Conservation (phyloP, 2,888 invertebrate species). For the Chrysopilus asiliformis region DNA sequence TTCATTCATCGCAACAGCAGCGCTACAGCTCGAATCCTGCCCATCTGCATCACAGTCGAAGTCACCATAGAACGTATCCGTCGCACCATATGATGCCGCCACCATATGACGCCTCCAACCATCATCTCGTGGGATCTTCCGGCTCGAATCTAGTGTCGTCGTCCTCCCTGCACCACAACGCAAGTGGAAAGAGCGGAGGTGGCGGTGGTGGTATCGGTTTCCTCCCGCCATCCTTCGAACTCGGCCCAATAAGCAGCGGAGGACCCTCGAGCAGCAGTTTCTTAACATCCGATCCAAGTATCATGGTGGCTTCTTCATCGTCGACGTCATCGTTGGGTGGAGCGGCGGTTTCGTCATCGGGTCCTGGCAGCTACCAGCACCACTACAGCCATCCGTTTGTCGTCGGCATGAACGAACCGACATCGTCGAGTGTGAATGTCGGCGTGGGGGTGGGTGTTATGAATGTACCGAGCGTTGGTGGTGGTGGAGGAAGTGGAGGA, state of each 20-base stretch:
- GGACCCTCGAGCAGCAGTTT: too few species aligned
- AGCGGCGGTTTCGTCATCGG: slow-evolving; percentile 16
- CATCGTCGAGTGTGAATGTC: slow-evolving; percentile 7
- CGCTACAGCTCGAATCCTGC: slow-evolving; percentile 30
- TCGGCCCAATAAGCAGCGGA: too few species aligned
- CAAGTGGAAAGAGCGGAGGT: slow-evolving; percentile 7
- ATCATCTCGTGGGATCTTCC: too few species aligned
- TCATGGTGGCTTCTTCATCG: too few species aligned
- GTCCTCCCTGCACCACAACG: slow-evolving; percentile 15
- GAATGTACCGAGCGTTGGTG: slow-evolving; percentile 7
- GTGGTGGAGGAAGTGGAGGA: slow-evolving; percentile 17
- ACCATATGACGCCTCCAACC: slow-evolving; percentile 4
- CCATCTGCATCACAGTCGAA: slow-evolving; percentile 6
- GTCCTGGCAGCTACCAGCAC: slow-evolving; percentile 15
- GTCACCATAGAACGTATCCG: slow-evolving; percentile 4
- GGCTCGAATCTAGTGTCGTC: slow-evolving; percentile 14
- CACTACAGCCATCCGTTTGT: slow-evolving; percentile 14
- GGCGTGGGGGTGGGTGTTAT: neutral
- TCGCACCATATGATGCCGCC: neutral
- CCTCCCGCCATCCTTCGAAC: too few species aligned
- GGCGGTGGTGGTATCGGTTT: too few species aligned
- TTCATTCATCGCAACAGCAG: slow-evolving; percentile 20
- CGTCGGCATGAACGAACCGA: slow-evolving; percentile 10
- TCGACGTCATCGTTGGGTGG: too few species aligned
- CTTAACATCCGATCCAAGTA: too few species aligned